Conservation (phyloP, 2,113 vertebrate genomes). For the Notothenia coriiceps region DNA sequence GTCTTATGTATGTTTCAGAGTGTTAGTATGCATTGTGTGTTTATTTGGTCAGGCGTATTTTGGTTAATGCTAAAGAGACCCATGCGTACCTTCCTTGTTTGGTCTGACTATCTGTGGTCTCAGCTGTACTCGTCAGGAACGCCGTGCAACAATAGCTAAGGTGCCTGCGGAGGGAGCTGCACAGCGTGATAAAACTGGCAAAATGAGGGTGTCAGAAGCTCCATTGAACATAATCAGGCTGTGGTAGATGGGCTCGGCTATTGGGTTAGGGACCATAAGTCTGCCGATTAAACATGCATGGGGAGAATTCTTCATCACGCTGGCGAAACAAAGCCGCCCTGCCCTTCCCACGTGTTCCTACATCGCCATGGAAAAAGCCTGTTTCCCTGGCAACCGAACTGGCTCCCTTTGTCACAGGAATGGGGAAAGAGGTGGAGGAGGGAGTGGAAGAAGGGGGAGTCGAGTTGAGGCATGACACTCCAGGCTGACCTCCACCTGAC, state of each 20-base stretch:
- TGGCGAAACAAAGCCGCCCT: slow-evolving; percentile 76
- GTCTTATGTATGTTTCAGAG: slow-evolving; percentile 40
- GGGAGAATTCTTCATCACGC: slow-evolving; percentile 77
- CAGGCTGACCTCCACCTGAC: slow-evolving; percentile 77
- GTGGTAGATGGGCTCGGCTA: slow-evolving; percentile 69
- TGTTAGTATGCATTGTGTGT: slow-evolving; percentile 51
- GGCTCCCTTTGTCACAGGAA: slow-evolving; percentile 81
- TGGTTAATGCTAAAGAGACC: slow-evolving; percentile 20
- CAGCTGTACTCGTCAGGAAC: slow-evolving; percentile 69
- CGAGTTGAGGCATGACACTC: slow-evolving; percentile 64
- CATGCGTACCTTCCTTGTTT: slow-evolving; percentile 63
- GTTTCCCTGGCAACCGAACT: slow-evolving; percentile 82
- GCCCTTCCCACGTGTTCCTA: slow-evolving; percentile 76
- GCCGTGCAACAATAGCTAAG: slow-evolving; percentile 68
- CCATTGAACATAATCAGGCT: slow-evolving; percentile 75
- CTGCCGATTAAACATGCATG: slow-evolving; percentile 80
- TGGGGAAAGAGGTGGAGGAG: slow-evolving; percentile 60
- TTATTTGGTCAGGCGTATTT: slow-evolving; percentile 65
- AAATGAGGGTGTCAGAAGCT: slow-evolving; percentile 75
- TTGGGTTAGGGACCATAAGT: slow-evolving; percentile 71
- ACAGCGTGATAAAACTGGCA: slow-evolving; percentile 72
- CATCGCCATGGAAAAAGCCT: slow-evolving; percentile 71
- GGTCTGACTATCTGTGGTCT: slow-evolving; percentile 72
- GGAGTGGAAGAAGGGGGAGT: slow-evolving; percentile 6
- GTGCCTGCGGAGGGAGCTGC: slow-evolving; percentile 66